These are phyloP conservation scores for Meteorus colon DNA, from an alignment of 2,888 invertebrate genomes.

Conservation along the genomic window DNA sequence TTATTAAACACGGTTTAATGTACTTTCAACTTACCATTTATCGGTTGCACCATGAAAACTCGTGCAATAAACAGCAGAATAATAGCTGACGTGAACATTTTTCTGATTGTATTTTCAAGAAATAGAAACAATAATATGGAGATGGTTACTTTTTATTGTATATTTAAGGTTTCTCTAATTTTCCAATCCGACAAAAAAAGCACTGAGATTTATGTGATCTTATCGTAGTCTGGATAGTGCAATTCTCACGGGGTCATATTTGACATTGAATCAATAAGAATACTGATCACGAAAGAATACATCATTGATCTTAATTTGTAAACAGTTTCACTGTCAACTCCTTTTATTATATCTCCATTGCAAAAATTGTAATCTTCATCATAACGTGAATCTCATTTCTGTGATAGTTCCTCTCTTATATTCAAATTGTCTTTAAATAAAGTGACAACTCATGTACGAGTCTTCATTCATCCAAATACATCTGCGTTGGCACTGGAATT, in stretches of 20 bases:
- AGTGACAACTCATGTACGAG: too few species aligned
- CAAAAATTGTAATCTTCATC: background rate
- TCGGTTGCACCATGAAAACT: constrained; percentile 18
- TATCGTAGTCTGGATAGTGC: background rate
- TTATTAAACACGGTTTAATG: background rate
- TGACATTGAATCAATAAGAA: background rate
- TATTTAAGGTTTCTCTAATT: too few species aligned
- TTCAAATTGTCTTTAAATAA: too few species aligned
- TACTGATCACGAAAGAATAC: background rate
- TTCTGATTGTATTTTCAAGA: background rate
- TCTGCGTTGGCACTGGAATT: background rate
- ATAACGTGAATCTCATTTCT: background rate
- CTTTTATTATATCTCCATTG: background rate
- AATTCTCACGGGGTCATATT: background rate
- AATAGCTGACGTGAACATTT: constrained; percentile 26
- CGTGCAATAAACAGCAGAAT: constrained; percentile 22
- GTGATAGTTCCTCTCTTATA: background rate
- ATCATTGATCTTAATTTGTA: background rate
- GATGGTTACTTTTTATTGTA: background rate
- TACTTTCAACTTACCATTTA: constrained; percentile 28
- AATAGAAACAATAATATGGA: background rate
- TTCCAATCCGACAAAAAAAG: background rate
- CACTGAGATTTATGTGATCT: background rate
- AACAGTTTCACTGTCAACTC: background rate
- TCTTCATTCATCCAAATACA: too few species aligned